Evolutionary conservation across 2,888 invertebrate species (phyloP), one percentile per base, ranked within the genome.

Genomic region (Cerceris rybyensis): DNA sequence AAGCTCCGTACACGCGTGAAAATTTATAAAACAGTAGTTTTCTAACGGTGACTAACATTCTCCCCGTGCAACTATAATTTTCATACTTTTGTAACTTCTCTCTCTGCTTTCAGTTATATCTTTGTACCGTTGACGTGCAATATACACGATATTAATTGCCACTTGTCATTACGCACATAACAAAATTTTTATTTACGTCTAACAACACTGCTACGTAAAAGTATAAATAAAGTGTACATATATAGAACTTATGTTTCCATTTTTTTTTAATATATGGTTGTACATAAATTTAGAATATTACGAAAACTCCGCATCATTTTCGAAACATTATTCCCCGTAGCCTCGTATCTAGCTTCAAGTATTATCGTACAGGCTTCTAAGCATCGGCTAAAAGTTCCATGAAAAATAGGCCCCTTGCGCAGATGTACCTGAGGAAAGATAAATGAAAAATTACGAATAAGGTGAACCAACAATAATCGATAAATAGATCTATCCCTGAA

Each of bases 271-370:
- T 60, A 64, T 54, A 68, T 55, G 42, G 57, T 50, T 42, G 52
- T 64, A 63, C 65, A 66, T 75, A 78, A 68, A 73, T 79, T 82
- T 59, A 72, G 55, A 63, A 54, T 42, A 41, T 11, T 41, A 39
- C 60, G 41, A 63, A 43, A 43, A 7, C 52, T 11, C 8, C 70
- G 60, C 46, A 14, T n/a, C 41, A 54, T 28, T 39, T 9, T 17
- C n/a, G 46, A 52, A 61, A n/a, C 54, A 9, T 9, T 46, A 69
- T 73, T 73, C 60, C 59, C 60, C 16, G 16, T 54, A 59, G 17
- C 28, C 70, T 49, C 55, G 64, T 59, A 9, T 39, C 28, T 17
- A 74, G 63, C 60, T 61, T 46, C 28, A 46, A 59, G 58, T 68
- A 54, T 69, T 57, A 28, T 43, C 52, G 50, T 28, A 42, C 49